Evolutionary conservation across 2,113 vertebrate species (phyloP).

Genomic region (Sclerurus mexicanus): DNA sequence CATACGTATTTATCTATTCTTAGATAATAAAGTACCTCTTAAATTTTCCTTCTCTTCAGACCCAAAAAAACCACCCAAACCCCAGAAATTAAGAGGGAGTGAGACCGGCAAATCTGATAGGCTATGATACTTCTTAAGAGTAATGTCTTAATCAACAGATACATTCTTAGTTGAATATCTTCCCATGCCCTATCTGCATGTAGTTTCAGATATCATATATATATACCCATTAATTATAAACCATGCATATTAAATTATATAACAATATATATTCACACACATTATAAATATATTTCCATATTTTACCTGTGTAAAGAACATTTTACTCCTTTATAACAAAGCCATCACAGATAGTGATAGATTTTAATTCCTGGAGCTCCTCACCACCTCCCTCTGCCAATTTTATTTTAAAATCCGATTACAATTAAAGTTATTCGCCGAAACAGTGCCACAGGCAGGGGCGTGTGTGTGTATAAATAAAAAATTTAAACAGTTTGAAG

Average conservation of each 20-base stretch:
- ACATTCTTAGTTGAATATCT: background rate
- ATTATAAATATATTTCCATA: background rate
- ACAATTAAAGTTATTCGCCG: background rate
- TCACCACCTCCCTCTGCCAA: background rate
- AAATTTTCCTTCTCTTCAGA: background rate
- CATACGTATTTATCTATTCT: background rate
- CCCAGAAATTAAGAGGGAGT: background rate
- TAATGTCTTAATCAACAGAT: background rate
- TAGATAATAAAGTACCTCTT: background rate
- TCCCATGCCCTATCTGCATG: background rate
- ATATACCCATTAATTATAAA: background rate
- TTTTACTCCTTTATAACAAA: background rate
- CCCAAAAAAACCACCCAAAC: background rate
- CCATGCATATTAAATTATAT: background rate
- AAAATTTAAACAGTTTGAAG: background rate
- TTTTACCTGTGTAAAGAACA: background rate
- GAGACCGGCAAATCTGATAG: background rate
- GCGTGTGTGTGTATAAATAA: background rate
- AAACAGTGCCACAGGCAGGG: background rate
- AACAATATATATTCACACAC: background rate
- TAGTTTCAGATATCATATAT: background rate
- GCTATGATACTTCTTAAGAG: background rate
- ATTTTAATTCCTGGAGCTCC: background rate
- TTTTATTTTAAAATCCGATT: background rate
- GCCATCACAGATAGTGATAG: background rate